Evolutionary conservation across 2,888 invertebrate species (phyloP), one percentile per base, ranked within the genome.

Genomic region (Leucozona laternaria): DNA sequence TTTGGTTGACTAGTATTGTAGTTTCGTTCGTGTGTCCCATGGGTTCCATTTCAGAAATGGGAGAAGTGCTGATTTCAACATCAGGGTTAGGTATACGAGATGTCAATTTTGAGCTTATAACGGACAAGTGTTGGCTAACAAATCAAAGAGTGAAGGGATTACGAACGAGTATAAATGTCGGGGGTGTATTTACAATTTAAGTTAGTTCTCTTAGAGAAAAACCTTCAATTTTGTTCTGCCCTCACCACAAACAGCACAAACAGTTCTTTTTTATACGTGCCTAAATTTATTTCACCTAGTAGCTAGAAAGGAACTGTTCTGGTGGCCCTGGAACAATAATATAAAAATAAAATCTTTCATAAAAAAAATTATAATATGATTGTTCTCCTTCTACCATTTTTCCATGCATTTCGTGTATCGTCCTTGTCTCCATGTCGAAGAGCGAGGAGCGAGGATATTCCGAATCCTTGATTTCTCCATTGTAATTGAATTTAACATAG

Each of bases 401-500:
- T 5, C n/a, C 17, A 66, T 48, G 20, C 48, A 78, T 70, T 70
- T 68, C 45, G 28, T 82, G 73, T 70, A 62, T 68, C 45, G 28
- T 82, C 31, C 66, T 58, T 58, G 37, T 25, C 53, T 50, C 45
- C 50, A 22, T 55, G 50, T 17, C 45, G n/a, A n/a, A n/a, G n/a
- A n/a, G n/a, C n/a, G n/a, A n/a, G n/a, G n/a, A n/a, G n/a, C n/a
- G 62, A 71, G 64, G 62, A 84, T 66, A 37, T 66, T 62, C 25
- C 25, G 68, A 68, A 84, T 76, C 76, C 62, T 45, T 71, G 73
- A 75, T 57, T 71, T 48, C 40, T 17, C 50, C 28, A 66, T 53
- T 79, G 75, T 79, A 84, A 79, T 84, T 84, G 80, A 84, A 84
- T 84, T 80, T 84, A 79, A 79, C 60, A 78, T 62, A 45, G 75